Base-by-base conservation (phyloP, 2,888 invertebrate genomes). In the Drosophila nr. perissopoda region DNA sequence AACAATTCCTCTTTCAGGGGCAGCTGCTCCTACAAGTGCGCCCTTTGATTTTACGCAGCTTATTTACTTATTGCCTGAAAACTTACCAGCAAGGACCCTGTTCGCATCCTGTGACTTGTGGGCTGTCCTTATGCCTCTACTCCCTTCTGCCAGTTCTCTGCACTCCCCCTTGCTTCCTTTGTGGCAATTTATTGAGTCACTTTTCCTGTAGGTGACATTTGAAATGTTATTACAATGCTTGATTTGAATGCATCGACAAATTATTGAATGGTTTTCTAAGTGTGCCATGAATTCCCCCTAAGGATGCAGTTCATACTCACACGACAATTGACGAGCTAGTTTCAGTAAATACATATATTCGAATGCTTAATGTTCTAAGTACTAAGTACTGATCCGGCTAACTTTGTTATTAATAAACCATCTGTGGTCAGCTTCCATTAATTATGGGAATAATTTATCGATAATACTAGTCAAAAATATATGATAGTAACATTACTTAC, bases 1-100 rank as follows among this genome's bases (percentile, higher is more conserved):
- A 31, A 62, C 67, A 65, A 57, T n/a, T 51, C 62, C 25, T 46
- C 16, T 25, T 25, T 46, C 46, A 25, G 48, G 54, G 42, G 31
- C 57, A 49, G 21, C 64, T 70, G 60, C 51, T 61, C 54, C 65
- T 65, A 57, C 59, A 70, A 79, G 82, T 74, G 75, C 61, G 52
- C 65, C 69, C 89, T 63, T 91, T 91, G 91, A 89, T 89, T 86
- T 89, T 85, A 74, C 80, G 70, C 72, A 89, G 86, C 86, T 87
- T 87, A 87, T 89, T 87, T 91, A 74, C 90, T 88, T 89, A 89
- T 84, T 74, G 82, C 67, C 74, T 79, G 84, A 74, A 84, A 89
- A 75, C 76, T 77, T 86, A 62, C 83, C 58, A 64, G 63, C 58
- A 42, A 51, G 58, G 64, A 64, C 49, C 66, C 46, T 18, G 27